Conservation (phyloP, 2,888 invertebrate species). For the Slavum lentiscoides region DNA sequence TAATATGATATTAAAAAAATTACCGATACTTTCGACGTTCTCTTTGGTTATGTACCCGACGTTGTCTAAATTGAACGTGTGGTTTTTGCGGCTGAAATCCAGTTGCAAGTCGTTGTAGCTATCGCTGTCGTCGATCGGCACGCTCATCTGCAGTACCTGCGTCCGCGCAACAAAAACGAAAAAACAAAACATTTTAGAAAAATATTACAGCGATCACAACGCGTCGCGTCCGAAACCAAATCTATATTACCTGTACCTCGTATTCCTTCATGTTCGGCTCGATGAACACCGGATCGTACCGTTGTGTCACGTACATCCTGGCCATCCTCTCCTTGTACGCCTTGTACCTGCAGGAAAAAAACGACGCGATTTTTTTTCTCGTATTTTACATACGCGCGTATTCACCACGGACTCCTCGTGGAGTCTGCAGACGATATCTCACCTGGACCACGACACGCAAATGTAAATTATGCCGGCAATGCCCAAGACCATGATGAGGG, state of each 20-base stretch:
- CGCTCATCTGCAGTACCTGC: conserved; percentile 85
- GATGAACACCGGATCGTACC: conserved; percentile 73
- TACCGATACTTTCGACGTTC: conserved; percentile 63
- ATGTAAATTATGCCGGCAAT: conserved; percentile 89
- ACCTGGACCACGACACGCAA: conserved; percentile 87
- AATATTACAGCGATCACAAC: neutral
- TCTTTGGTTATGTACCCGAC: conserved; percentile 87
- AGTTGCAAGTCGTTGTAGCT: conserved; percentile 78
- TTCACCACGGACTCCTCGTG: neutral
- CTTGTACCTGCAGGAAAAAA: conserved; percentile 69
- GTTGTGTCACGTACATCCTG: conserved; percentile 73
- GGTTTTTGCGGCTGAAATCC: conserved; percentile 84
- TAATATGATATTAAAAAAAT: neutral
- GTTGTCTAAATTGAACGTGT: conserved; percentile 84
- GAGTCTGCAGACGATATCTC: neutral
- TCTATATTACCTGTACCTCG: conserved; percentile 76
- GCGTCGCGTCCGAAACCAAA: neutral
- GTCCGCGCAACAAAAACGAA: conserved; percentile 17
- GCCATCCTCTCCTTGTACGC: conserved; percentile 82
- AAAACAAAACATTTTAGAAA: conserved; percentile 3
- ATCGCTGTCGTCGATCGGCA: conserved; percentile 80
- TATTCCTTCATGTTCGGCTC: conserved; percentile 88
- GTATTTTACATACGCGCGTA: neutral
- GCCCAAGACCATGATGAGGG: conserved; percentile 85
- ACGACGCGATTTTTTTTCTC: neutral